phyloP scores from a whole-genome alignment of 2,113 vertebrate species.

The Pterophyllum scalare region DNA sequence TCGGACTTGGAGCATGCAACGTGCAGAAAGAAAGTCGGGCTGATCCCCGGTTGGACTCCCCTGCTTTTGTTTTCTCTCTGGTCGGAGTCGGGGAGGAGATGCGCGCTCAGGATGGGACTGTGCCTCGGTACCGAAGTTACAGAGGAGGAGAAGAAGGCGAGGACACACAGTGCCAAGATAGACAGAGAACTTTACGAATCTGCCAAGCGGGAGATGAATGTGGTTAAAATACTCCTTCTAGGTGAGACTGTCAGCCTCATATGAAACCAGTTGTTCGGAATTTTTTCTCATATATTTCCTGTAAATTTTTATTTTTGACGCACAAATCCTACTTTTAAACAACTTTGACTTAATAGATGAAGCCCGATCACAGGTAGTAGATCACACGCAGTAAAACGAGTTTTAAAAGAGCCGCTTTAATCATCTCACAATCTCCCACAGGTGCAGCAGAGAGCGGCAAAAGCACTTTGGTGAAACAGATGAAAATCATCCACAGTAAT shows the following conservation, averaged over 20 bases:
- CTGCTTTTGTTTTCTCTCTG: constrained; percentile 16
- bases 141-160: constrained; percentile 80
- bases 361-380: not conserved
- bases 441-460: constrained; percentile 84
- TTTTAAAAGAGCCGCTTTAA: not conserved
- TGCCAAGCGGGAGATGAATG: constrained; percentile 81
- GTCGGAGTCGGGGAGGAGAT: constrained; percentile 56
- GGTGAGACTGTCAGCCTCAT: constrained; percentile 68
- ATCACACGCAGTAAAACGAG: not conserved
- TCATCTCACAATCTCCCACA: constrained; percentile 25
- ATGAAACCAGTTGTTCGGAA: not conserved
- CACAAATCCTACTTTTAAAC: not conserved
- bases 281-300: not conserved
- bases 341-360: not conserved
- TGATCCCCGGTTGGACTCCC: constrained; percentile 12
- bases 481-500: constrained; percentile 85
- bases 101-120: constrained; percentile 79
- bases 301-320: not conserved
- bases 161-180: constrained; percentile 73
- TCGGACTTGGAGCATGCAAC: constrained; percentile 22
- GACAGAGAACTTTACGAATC: constrained; percentile 79
- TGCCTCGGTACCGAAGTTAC: constrained; percentile 82
- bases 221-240: constrained; percentile 82
- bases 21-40: not conserved
- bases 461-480: constrained; percentile 85